A percentile compares a stretch with the other conserved stretches of the same genome.
These are phyloP conservation scores for Eristalinus aeneus DNA, from an alignment of 2,888 invertebrate species.

Conservation along the genomic window DNA sequence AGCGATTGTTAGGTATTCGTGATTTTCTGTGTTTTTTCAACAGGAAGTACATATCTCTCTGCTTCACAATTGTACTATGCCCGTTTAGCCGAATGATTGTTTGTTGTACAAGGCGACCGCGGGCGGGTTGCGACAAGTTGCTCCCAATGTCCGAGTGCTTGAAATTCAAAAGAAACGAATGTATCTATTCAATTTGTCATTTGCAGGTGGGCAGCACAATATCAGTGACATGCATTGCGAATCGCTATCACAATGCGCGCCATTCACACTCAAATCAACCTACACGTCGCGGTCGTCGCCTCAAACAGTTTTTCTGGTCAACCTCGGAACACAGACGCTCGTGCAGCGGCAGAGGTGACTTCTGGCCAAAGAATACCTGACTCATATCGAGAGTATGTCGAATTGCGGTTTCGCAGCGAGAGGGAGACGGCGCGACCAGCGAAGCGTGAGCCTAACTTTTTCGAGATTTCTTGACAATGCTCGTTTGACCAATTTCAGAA, in stretches of 20 bases:
- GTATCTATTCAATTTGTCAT: conserved; percentile 7
- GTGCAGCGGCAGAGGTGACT: not conserved
- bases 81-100: conserved; percentile 45
- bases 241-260: conserved; percentile 17
- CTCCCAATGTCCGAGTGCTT: conserved; percentile 15
- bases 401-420: conserved; percentile 2
- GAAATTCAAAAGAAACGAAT: not conserved
- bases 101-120: conserved; percentile 34
- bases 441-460: not conserved
- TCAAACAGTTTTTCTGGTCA: conserved; percentile 39
- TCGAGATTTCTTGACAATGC: conserved; percentile 3
- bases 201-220: conserved; percentile 45
- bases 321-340: conserved; percentile 43
- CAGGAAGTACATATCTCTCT: conserved; percentile 45
- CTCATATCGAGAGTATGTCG: conserved; percentile 19
- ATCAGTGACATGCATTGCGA: conserved; percentile 3
- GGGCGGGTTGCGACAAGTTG: conserved; percentile 31
- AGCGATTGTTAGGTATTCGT: conserved; percentile 34
- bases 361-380: conserved; percentile 27
- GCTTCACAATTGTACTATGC: conserved; percentile 48
- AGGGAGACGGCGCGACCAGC: not conserved
- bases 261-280: conserved; percentile 31
- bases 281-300: conserved; percentile 2
- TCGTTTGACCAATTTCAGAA: conserved; percentile 28
- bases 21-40: conserved; percentile 14